phyloP scores from a whole-genome alignment of 2,888 invertebrate genomes.

The Plebejus anna region DNA sequence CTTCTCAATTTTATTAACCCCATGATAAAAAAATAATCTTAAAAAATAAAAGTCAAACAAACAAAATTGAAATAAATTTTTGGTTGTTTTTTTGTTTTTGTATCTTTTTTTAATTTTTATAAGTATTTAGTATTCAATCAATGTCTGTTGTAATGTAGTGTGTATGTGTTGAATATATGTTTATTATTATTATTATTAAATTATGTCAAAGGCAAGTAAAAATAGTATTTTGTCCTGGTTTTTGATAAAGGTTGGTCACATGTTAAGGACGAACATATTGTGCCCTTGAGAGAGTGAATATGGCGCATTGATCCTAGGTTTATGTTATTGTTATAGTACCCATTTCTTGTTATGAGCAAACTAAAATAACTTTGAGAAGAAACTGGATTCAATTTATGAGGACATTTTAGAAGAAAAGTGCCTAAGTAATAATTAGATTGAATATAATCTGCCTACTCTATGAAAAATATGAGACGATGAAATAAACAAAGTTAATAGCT shows the following conservation, averaged over 20 bases:
- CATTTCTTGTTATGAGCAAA: background rate
- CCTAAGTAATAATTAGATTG: background rate
- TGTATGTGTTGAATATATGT: no score
- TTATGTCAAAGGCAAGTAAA: background rate
- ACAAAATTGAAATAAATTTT: no score
- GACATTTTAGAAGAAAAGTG: background rate
- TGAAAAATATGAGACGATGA: background rate
- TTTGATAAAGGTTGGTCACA: slow-evolving; percentile 3
- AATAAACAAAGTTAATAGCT: background rate
- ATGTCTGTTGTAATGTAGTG: no score
- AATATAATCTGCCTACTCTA: background rate
- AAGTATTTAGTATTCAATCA: no score
- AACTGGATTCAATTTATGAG: background rate
- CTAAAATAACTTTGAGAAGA: background rate
- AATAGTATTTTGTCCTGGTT: background rate
- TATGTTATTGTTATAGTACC: slow-evolving; percentile 4
- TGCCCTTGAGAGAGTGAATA: slow-evolving; percentile 20
- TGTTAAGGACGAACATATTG: slow-evolving; percentile 26
- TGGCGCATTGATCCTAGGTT: slow-evolving; percentile 20
- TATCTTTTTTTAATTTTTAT: no score
- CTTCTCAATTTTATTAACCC: no score
- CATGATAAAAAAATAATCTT: background rate
- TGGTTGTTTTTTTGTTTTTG: no score
- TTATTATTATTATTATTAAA: no score
- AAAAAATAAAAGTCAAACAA: background rate